Evolutionary conservation across 2,113 vertebrate species (phyloP).

Genomic region (Pterophyllum scalare): DNA sequence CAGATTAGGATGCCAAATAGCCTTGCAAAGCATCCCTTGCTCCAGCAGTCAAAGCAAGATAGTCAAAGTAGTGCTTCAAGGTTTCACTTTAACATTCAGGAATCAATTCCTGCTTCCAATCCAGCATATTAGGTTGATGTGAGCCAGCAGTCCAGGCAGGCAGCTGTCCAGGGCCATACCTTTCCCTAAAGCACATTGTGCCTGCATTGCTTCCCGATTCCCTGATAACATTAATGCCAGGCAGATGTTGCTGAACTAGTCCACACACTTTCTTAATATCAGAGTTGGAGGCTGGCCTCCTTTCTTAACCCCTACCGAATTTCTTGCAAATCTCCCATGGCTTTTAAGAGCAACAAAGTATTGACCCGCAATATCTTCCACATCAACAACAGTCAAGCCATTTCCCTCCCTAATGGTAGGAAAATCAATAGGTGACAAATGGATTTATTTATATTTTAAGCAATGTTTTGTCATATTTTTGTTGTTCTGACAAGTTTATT

Average conservation of each 20-base stretch:
- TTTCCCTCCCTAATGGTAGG: constrained; percentile 66
- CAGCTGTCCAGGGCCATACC: constrained; percentile 70
- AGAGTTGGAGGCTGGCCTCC: constrained; percentile 50
- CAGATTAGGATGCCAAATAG: constrained; percentile 54
- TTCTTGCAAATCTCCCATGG: constrained; percentile 70
- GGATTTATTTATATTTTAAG: constrained; percentile 74
- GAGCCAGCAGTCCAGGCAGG: constrained; percentile 66
- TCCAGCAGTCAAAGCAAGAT: constrained; percentile 26
- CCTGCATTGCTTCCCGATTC: constrained; percentile 73
- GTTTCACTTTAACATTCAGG: constrained; percentile 73
- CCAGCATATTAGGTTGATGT: constrained; percentile 71
- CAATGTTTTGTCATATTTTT: constrained; percentile 68
- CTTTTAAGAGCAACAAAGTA: constrained; percentile 72
- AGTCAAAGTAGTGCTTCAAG: constrained; percentile 54
- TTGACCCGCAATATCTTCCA: constrained; percentile 75
- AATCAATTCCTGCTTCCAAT: constrained; percentile 71
- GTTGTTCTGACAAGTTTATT: constrained; percentile 70
- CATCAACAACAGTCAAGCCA: constrained; percentile 63
- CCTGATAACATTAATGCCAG: constrained; percentile 79
- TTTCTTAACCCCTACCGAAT: constrained; percentile 53
- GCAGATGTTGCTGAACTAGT: constrained; percentile 78
- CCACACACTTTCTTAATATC: constrained; percentile 67
- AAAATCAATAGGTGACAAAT: constrained; percentile 79
- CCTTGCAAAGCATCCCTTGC: constrained; percentile 18
- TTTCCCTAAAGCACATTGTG: constrained; percentile 78